Percentiles rank a stretch among this genome's conserved stretches.
Conservation (phyloP, 2,797 vertebrate genomes). For the Loriculus beryllinus region DNA sequence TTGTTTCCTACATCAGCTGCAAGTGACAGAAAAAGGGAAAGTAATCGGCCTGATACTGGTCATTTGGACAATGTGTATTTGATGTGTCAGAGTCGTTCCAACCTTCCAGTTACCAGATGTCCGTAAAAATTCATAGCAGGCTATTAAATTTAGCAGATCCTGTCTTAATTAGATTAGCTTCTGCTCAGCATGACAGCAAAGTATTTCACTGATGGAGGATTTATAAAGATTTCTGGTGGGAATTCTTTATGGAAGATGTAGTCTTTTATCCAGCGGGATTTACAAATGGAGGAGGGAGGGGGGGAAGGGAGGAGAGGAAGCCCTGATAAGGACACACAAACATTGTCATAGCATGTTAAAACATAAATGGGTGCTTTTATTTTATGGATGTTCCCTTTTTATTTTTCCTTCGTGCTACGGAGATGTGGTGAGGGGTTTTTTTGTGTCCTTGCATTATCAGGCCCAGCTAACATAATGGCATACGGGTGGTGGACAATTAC, state of each 20-base stretch:
- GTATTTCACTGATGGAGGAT: conserved; percentile 74
- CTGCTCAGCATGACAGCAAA: conserved; percentile 75
- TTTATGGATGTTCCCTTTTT: conserved; percentile 67
- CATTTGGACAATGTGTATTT: conserved; percentile 74
- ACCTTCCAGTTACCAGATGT: conserved; percentile 78
- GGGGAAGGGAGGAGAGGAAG: not conserved
- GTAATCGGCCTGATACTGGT: conserved; percentile 60
- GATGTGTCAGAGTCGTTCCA: conserved; percentile 67
- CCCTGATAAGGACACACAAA: conserved; percentile 63
- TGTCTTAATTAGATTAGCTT: conserved; percentile 82
- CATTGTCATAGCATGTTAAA: conserved; percentile 62
- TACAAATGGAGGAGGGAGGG: conserved; percentile 27
- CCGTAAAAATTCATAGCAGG: conserved; percentile 80
- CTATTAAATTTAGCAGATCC: conserved; percentile 82
- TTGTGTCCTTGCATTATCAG: conserved; percentile 47
- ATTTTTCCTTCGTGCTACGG: conserved; percentile 36
- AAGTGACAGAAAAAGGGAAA: conserved; percentile 37
- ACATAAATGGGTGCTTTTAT: conserved; percentile 66
- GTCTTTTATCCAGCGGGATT: conserved; percentile 73
- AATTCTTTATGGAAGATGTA: conserved; percentile 77
- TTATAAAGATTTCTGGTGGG: conserved; percentile 79
- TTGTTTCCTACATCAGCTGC: conserved; percentile 21
- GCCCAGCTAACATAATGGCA: conserved; percentile 33
- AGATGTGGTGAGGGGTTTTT: not conserved
- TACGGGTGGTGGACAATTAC: conserved; percentile 52